These are phyloP conservation scores for Argyra leucocephala DNA, from an alignment of 2,888 invertebrate genomes.

Conservation along the genomic window DNA sequence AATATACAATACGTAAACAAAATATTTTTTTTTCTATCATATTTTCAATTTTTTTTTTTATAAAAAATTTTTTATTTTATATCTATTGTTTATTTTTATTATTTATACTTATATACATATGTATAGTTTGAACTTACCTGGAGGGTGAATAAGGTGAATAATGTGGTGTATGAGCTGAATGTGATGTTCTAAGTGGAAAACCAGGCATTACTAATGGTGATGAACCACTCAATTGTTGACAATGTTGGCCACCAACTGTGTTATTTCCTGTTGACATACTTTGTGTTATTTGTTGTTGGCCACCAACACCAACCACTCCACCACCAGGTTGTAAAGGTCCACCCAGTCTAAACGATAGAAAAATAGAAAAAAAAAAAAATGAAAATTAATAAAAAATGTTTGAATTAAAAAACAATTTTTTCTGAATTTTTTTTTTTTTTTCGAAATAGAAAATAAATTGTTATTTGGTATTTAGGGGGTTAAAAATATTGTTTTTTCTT, in stretches of 20 bases:
- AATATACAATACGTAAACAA: not conserved
- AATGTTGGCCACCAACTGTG: constrained; percentile 52
- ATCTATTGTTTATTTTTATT: too few species aligned
- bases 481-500: too few species aligned
- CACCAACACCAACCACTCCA: constrained; percentile 20
- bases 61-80: too few species aligned
- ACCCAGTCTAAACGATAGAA: constrained; percentile 41
- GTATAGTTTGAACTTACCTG: constrained; percentile 43
- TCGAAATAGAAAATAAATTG: not conserved
- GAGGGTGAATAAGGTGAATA: constrained; percentile 86
- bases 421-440: not conserved
- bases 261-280: constrained; percentile 55
- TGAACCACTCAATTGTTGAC: constrained; percentile 58
- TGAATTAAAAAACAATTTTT: not conserved
- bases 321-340: constrained; percentile 34
- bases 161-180: constrained; percentile 59
- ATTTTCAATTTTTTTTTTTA: too few species aligned
- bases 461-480: too few species aligned
- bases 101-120: too few species aligned
- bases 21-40: not conserved
- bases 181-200: constrained; percentile 65
- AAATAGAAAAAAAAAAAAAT: constrained; percentile 19
- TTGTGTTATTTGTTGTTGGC: constrained; percentile 44
- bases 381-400: constrained; percentile 8
- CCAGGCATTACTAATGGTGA: constrained; percentile 79